Evolutionary conservation across 2,797 vertebrate genomes (phyloP), one percentile per base, ranked within the genome.

Genomic region (Myotis findleyi): DNA sequence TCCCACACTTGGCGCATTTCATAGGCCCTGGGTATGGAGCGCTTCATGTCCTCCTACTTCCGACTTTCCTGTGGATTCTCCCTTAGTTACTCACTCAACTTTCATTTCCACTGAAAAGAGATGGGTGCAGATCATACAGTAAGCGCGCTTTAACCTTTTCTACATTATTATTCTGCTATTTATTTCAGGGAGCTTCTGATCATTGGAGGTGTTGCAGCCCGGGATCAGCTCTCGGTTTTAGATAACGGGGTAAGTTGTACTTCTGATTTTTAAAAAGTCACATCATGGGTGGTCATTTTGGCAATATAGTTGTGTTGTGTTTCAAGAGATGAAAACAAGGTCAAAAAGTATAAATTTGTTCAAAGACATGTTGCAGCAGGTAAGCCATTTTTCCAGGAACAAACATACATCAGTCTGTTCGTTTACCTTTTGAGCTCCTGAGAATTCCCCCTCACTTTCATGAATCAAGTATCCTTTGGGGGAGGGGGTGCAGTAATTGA

Each of bases 151-250:
- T 47, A 55, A 8, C 36, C 5, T 41, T 79, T 44, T 47, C 53
- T 77, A 1, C 14, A 0, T 57, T 25, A 10, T 47, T 47, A 25
- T 18, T 62, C 27, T 27, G 83, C 21, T 88, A 1, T 53, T 87
- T 44, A 3, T 93, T 98, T 89, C 93, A 99, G 99, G 97, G 99
- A 99, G 20, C 98, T 99, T 41, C 98, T 99, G 89, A 99, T 99
- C 95, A 99, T 99, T 82, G 99, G 99, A 84, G 99, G 99, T 0
- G 99, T 99, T 89, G 98, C 99, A 89, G 99, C 99, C 72, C 99
- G 99, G 96, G 99, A 99, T 44, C 99, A 99, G 96, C 98, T 99
- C 23, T 98, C 99, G 11, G 87, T 99, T 95, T 98, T 99, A 95
- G 99, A 99, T 57, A 99, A 99, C 33, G 99, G 99, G 81, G 99